Conservation (phyloP, 2,113 vertebrate species). For the Hemiscyllium ocellatum region DNA sequence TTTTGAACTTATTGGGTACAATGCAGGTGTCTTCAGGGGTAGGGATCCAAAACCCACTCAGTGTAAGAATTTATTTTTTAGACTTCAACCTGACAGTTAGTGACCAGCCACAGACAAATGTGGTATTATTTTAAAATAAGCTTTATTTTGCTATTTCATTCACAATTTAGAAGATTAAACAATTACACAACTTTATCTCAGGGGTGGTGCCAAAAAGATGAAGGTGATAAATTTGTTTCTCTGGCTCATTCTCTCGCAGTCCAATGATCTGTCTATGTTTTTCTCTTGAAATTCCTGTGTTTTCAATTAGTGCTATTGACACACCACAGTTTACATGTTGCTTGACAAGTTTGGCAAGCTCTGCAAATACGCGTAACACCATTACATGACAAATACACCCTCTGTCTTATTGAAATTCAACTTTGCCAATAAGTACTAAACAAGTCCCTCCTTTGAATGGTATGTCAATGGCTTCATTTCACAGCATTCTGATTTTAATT, state of each 20-base stretch:
- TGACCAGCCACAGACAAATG: not conserved
- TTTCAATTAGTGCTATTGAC: not conserved
- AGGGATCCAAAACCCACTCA: not conserved
- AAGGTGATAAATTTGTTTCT: not conserved
- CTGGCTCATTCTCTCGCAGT: not conserved
- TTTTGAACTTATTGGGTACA: not conserved
- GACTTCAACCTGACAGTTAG: not conserved
- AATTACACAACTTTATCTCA: not conserved
- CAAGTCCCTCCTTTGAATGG: not conserved
- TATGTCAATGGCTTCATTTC: not conserved
- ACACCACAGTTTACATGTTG: not conserved
- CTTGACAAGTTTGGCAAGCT: too few relatives aligned
- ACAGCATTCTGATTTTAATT: not conserved
- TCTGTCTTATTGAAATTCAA: not conserved
- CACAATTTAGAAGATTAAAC: not conserved
- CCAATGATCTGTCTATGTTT: too few relatives aligned
- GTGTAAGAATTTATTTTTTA: not conserved
- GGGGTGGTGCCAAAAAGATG: not conserved
- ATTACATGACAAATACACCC: too few relatives aligned
- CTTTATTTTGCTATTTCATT: not conserved
- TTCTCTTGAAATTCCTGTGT: not conserved
- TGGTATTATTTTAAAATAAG: not conserved
- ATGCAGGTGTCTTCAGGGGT: not conserved
- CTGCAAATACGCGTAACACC: too few relatives aligned
- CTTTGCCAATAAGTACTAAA: not conserved